Base-by-base conservation (phyloP, 2,797 vertebrate species). In the Cyprinodon diabolis region DNA sequence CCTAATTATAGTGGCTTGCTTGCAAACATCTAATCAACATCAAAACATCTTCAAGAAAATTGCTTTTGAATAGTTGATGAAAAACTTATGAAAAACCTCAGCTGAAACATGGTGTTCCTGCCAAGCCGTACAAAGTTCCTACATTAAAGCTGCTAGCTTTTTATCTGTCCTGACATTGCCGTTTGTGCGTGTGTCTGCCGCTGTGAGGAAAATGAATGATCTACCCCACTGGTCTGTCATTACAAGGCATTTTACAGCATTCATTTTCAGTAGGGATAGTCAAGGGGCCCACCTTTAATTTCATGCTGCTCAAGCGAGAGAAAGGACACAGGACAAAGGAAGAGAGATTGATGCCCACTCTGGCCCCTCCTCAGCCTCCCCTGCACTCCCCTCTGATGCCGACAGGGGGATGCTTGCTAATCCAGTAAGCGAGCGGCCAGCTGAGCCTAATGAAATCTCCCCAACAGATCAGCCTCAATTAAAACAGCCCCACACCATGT, bases 381-480 rank as follows among this genome's bases (percentile, higher is more conserved):
- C 71, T 86, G 86, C 85, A 69, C 43, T 78, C 77, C 84, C 78
- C 21, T 37, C 55, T 63, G 74, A 51, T 3, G 23, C 91, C 85
- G 74, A 87, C 69, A 93, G 93, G 91, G 90, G 92, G 92, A 66
- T 56, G 85, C 86, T 81, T 56, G 85, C 86, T 81, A 45, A 21
- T 79, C 76, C 78, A 51, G 74, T 74, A 75, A 77, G 69, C 5
- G 75, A 76, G 54, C 79, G 82, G 85, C 84, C 90, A 77, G 83
- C 74, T 62, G 75, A 66, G 79, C 81, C 89, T 93, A 92, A 94
- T 93, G 91, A 93, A 94, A 94, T 93, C 91, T 87, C 75, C 84
- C 86, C 82, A 82, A 91, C 91, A 85, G 90, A 94, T 93, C 91
- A 93, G 91, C 87, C 92, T 91, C 93, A 95, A 95, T 95, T 95